Conservation (phyloP, 2,888 invertebrate species). For the Drosophila meridionalis region DNA sequence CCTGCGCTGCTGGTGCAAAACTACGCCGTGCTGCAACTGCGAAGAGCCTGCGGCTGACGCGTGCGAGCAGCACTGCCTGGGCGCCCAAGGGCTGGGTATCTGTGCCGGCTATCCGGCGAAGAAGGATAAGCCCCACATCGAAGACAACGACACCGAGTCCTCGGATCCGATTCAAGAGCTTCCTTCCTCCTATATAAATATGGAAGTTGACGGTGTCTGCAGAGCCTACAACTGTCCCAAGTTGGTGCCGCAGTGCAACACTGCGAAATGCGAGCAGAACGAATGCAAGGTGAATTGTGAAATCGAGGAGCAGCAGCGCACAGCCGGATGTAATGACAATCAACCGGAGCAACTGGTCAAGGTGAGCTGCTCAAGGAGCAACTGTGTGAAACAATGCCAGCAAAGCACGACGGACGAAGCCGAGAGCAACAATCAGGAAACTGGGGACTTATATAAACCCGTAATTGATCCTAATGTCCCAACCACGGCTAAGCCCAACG, state of each 20-base stretch:
- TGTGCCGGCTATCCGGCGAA: background rate
- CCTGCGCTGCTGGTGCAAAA: constrained; percentile 29
- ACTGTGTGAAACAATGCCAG: background rate
- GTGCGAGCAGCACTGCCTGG: constrained; percentile 24
- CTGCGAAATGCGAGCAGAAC: background rate
- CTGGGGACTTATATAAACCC: background rate
- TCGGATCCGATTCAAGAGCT: background rate
- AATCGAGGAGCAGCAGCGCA: background rate
- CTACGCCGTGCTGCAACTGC: constrained; percentile 37
- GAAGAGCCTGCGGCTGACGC: background rate
- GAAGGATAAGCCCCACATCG: background rate
- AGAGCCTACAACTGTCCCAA: background rate
- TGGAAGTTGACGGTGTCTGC: background rate
- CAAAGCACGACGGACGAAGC: no score
- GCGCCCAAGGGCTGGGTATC: constrained; percentile 38
- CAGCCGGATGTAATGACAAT: background rate
- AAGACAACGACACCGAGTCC: background rate
- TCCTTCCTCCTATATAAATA: background rate
- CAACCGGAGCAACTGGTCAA: background rate
- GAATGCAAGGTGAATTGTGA: background rate
- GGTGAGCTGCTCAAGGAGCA: background rate
- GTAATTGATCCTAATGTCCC: background rate
- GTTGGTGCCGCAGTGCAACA: background rate
- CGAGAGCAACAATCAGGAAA: background rate
- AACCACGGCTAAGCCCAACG: background rate